Conservation (phyloP, 2,113 vertebrate genomes). For the Dasyornis broadbenti region DNA sequence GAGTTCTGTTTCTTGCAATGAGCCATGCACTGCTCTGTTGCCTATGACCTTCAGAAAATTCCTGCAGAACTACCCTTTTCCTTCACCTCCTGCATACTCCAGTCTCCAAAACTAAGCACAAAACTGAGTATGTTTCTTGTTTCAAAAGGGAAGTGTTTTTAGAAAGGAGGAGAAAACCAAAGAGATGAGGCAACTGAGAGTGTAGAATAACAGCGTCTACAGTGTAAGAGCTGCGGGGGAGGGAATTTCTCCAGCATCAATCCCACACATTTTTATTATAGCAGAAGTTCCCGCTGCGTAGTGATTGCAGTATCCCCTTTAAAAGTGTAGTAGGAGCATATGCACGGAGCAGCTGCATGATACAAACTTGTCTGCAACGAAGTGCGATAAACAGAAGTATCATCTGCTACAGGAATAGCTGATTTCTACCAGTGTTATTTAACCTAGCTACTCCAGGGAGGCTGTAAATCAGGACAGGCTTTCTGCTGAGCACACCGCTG, state of each 20-base stretch:
- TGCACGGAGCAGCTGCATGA: conserved; percentile 28
- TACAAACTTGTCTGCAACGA: conserved; percentile 40
- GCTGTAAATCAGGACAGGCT: not conserved
- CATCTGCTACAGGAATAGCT: conserved; percentile 40
- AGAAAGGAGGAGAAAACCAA: not conserved
- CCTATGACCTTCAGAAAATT: not conserved
- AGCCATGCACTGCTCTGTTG: not conserved
- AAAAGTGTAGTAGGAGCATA: conserved; percentile 50
- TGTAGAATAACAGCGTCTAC: not conserved
- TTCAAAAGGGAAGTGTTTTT: conserved; percentile 9
- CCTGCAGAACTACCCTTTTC: not conserved
- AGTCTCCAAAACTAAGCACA: not conserved
- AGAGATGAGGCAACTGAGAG: not conserved
- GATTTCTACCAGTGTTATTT: conserved; percentile 37
- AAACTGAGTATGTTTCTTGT: not conserved
- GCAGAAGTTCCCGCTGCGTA: conserved; percentile 21
- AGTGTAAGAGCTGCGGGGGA: conserved; percentile 21
- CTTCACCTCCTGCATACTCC: not conserved
- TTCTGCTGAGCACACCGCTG: not conserved
- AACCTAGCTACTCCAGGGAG: conserved; percentile 15
- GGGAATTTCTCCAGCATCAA: conserved; percentile 54
- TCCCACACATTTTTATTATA: conserved; percentile 53
- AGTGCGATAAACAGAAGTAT: conserved; percentile 36
- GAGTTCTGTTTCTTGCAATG: not conserved
- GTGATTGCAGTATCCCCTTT: conserved; percentile 12